Percentiles rank a stretch among this genome's conserved stretches.
These are phyloP conservation scores for Magallana nippona DNA, from an alignment of 2,888 invertebrate species.

Conservation along the genomic window DNA sequence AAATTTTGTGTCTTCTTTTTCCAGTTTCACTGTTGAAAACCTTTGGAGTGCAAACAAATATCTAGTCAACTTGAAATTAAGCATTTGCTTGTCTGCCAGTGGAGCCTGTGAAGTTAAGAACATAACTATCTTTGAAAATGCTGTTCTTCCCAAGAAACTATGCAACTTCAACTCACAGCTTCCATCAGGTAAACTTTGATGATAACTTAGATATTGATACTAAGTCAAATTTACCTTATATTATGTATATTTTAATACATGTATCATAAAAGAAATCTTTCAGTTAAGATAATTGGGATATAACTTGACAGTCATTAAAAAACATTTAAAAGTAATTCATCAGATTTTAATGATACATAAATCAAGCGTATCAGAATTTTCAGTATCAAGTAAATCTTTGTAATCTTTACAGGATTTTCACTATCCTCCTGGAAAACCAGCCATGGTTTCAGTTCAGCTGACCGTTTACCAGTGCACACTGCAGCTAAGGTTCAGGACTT, in stretches of 20 bases:
- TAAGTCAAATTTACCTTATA: too few relatives aligned
- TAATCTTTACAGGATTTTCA: conserved; percentile 40
- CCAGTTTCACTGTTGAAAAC: conserved; percentile 41
- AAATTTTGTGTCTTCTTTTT: background rate
- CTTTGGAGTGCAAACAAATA: conserved; percentile 39
- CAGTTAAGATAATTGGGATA: too few relatives aligned
- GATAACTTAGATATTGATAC: too few relatives aligned
- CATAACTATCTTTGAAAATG: conserved; percentile 30
- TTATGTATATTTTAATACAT: too few relatives aligned
- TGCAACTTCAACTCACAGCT: conserved; percentile 22
- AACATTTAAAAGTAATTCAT: too few relatives aligned
- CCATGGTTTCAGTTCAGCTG: conserved; percentile 15
- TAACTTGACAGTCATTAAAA: too few relatives aligned
- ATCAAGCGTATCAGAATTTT: background rate
- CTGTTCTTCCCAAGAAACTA: background rate
- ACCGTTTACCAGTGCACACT: conserved; percentile 7
- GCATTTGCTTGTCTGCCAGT: conserved; percentile 51
- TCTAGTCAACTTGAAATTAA: conserved; percentile 44
- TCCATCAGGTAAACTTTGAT: conserved; percentile 7
- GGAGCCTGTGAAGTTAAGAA: conserved; percentile 43
- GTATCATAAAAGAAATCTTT: too few relatives aligned
- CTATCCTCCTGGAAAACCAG: conserved; percentile 8
- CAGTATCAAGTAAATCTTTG: too few relatives aligned
- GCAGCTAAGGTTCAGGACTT: conserved; percentile 28
- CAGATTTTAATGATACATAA: too few relatives aligned